Base-by-base conservation (phyloP, 2,113 vertebrate species). In the Brachyistius frenatus region DNA sequence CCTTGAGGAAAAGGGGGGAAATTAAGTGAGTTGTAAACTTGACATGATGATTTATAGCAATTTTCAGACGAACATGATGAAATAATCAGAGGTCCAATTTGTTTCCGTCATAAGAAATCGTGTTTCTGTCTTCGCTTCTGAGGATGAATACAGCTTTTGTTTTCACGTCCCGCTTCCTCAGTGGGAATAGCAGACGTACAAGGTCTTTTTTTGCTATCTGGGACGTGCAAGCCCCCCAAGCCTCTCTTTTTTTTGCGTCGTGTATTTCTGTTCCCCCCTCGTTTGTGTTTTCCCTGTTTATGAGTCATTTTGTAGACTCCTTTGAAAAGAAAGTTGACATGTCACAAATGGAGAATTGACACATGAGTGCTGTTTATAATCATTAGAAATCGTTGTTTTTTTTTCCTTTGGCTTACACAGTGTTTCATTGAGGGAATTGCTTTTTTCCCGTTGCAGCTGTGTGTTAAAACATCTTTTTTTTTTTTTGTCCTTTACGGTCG, bases 61-160 rank as follows among this genome's bases (percentile, higher is more conserved):
- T 57, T 76, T 23, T 76, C 31, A 56, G 79, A 71, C 6, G 35
- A 85, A 76, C 86, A 50, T 30, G 35, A 73, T 81, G 68, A 77
- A 85, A 72, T 66, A 75, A 88, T 88, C 81, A 73, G 47, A 90
- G 36, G 52, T 85, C 37, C 70, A 75, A 83, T 88, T 89, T 90
- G 86, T 88, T 23, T 84, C 53, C 23, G 36, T 81, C 10, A 32
- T 32, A 39, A 60, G 54, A 81, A 83, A 71, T 72, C n/a, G 44
- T 84, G 77, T 83, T 73, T 73, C 47, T 72, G 15, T 67, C 66
- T 76, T 57, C 80, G 44, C 23, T 41, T 74, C 66, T 56, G 68
- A 86, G 61, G 62, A 55, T 83, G 78, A 91, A 83, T 72, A 39
- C 57, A 61, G 50, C 76, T 88, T 88, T 86, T 88, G 79, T 92